Evolutionary conservation across 2,797 vertebrate genomes (phyloP).

Genomic region (Psittacula derbiana): DNA sequence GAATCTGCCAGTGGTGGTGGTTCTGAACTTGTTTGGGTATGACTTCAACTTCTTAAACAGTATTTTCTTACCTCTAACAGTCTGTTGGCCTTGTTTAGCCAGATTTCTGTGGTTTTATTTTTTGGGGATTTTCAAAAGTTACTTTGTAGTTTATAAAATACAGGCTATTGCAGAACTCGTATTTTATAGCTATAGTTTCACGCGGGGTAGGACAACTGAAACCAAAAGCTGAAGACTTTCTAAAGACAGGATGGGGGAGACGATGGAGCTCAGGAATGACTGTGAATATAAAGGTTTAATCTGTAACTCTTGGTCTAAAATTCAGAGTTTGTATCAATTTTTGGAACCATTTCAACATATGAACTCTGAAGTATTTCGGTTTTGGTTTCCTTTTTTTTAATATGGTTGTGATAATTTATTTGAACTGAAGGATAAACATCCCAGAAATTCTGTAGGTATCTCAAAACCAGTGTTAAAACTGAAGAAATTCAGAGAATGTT

Average conservation of each 20-base stretch:
- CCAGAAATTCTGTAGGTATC: neutral
- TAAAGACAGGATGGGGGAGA: neutral
- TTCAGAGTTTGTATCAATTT: neutral
- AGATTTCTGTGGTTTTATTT: neutral
- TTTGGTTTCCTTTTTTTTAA: neutral
- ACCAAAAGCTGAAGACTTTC: neutral
- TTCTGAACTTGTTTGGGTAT: constrained; percentile 24
- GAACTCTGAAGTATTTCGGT: neutral
- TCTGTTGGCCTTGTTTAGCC: constrained; percentile 2
- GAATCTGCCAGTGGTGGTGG: neutral
- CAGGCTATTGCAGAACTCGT: neutral
- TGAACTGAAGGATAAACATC: neutral
- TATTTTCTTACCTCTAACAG: constrained; percentile 21
- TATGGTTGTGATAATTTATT: neutral
- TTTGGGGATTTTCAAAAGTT: neutral
- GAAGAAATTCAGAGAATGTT: neutral
- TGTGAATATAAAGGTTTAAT: neutral
- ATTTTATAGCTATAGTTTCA: neutral
- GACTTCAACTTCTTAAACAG: neutral
- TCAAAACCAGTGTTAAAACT: neutral
- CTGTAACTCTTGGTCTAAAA: neutral
- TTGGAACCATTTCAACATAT: neutral
- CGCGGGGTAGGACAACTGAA: neutral
- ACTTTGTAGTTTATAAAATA: constrained; percentile 24
- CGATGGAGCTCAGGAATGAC: neutral